Evolutionary conservation across 1,140 invertebrate genomes (phyloP), one percentile per base, ranked within the genome.

Genomic region (Drosophila lini): DNA sequence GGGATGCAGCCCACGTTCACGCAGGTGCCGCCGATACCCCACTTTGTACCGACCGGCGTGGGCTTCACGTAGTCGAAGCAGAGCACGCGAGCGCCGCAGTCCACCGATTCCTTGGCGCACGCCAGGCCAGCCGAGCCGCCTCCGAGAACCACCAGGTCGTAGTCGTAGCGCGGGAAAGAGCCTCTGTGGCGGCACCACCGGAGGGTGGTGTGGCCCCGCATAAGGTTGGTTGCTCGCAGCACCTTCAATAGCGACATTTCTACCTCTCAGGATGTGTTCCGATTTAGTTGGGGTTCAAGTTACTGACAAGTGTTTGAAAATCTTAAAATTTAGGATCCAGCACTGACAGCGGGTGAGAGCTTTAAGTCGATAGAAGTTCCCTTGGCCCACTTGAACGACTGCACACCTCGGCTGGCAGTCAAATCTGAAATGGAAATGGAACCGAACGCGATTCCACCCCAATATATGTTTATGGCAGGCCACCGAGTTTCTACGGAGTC

Each of bases 1-100:
- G 98, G 98, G 92, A 99, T 99, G 92, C 98, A 99, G 40, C 98
- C 98, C 28, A 99, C 98, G 94, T 99, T 99, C 1, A 99, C 98
- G 93, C 98, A 99, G 4, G 98, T 99, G 36, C 98, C 98, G 67
- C 98, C 98, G 5, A 99, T 93, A 52, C 98, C 98, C 98, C 97
- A 98, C 93, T 96, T 96, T 2, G 96, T 96, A 42, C 97, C 97
- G 61, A 93, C 92, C 0, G 97, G 97, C 19, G 97, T 96, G 0
- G 98, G 98, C 32, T 95, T 95, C 0, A 99, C 98, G 93, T 95
- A 99, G 94, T 99, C 98, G 47, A 99, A 93, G 58, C 98, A 96
- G 5, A 97, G 96, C 5, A 99, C 98, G 93, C 96, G 97, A 38
- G 96, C 97, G 6, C 97, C 97, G 6, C 95, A 92, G 67, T 94